phyloP scores from a whole-genome alignment of 1,140 invertebrate genomes.

The Harpegnathos saltator region DNA sequence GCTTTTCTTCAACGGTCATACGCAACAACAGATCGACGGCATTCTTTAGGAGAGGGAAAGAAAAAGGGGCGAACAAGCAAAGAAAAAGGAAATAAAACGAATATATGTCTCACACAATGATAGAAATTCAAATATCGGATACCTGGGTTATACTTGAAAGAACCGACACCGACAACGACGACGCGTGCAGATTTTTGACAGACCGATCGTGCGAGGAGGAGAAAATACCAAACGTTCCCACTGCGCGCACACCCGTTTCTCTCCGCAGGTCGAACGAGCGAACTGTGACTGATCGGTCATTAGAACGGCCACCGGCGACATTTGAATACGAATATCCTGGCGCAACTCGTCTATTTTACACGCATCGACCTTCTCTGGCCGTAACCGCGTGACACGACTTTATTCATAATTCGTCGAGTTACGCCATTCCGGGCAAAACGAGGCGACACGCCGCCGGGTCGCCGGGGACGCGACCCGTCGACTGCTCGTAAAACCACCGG shows the following conservation, averaged over 20 bases:
- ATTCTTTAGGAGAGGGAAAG: too few relatives aligned
- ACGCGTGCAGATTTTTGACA: background rate
- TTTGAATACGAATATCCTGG: slow-evolving; percentile 48
- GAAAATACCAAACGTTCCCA: background rate
- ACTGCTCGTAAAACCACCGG: slow-evolving; percentile 18
- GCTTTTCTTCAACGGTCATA: too few relatives aligned
- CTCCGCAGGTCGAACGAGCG: background rate
- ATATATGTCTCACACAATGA: too few relatives aligned
- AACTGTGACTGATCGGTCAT: slow-evolving; percentile 31
- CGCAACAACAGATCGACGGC: too few relatives aligned
- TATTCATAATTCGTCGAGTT: slow-evolving; percentile 21
- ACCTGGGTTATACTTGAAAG: background rate
- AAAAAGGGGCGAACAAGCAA: too few relatives aligned
- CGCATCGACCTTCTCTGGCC: background rate
- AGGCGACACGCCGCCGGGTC: background rate
- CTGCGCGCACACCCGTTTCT: background rate
- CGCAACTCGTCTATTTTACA: slow-evolving; percentile 10
- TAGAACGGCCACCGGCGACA: background rate
- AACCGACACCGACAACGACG: background rate
- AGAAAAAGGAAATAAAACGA: too few relatives aligned
- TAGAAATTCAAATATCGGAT: background rate
- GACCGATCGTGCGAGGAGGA: background rate
- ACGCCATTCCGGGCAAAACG: slow-evolving; percentile 24
- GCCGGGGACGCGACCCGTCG: background rate
- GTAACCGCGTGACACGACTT: slow-evolving; percentile 6